Evolutionary conservation across 92 coral and sea anemone genomes (phyloP), one percentile per base, ranked within the genome.

Genomic region (Palythoa grandis): DNA sequence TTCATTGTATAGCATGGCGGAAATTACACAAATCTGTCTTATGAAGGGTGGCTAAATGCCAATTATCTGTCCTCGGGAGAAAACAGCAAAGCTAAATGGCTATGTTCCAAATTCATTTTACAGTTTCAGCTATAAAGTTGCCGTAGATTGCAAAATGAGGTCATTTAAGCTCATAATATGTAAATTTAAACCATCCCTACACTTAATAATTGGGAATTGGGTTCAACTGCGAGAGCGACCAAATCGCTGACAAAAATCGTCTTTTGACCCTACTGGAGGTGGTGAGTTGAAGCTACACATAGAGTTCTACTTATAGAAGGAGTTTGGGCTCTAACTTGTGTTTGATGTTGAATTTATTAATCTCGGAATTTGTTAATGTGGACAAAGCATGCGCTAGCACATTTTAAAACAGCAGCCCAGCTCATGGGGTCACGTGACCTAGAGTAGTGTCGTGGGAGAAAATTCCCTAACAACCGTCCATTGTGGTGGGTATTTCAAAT

Each of bases 401-500:
- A 69, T 25, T 69, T 69, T 1, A 69, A n/a, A 69, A 69, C 35
- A 69, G 73, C 35, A 69, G 15, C 73, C 37, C 37, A 37, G 38
- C 16, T 20, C 15, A 22, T 22, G 11, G 40, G 29, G 73, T 69
- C 73, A 69, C 39, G 73, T 67, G 73, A 69, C 73, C 73, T 69
- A 69, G 14, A 20, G 70, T 23, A 69, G 73, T 39, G 73, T 69
- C 39, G 73, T 22, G 73, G 73, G 73, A 69, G 73, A 69, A 69
- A 69, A 69, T 69, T 17, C 73, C 73, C 39, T 69, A 69, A 39
- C 73, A 69, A 69, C 73, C 73, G 73, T 87, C 91, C 10, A 83
- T n/a, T n/a, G n/a, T n/a, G n/a, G n/a, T n/a, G n/a, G n/a, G n/a
- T n/a, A n/a, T n/a, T n/a, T n/a, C n/a, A n/a, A n/a, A n/a, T n/a